phyloP scores from a whole-genome alignment of 2,113 vertebrate genomes.

The Gnathochromis pfefferi region DNA sequence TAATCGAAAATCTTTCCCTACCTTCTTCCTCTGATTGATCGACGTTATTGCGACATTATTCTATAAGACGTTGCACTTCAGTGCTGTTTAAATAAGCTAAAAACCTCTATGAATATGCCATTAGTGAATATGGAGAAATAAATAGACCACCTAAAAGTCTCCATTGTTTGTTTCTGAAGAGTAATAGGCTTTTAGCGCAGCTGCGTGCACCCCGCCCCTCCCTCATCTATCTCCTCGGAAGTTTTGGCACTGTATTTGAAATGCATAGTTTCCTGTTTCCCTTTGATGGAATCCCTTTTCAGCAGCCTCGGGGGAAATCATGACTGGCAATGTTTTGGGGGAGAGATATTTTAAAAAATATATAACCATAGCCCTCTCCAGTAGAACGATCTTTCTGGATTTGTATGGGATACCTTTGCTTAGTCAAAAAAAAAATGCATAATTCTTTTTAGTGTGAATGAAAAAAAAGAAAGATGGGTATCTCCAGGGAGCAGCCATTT shows the following conservation, averaged over 20 bases:
- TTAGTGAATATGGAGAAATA: constrained; percentile 30
- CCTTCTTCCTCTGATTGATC: constrained; percentile 2
- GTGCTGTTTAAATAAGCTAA: constrained; percentile 2
- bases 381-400: constrained; percentile 16
- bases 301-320: constrained; percentile 60
- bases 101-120: constrained; percentile 25
- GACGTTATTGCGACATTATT: not conserved
- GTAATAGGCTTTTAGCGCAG: constrained; percentile 54
- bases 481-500: constrained; percentile 41
- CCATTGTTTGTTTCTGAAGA: constrained; percentile 49
- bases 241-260: constrained; percentile 66
- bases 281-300: constrained; percentile 63
- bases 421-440: constrained; percentile 26
- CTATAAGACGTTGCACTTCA: not conserved
- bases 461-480: not conserved
- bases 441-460: not conserved
- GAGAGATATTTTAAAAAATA: not conserved
- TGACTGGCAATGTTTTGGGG: constrained; percentile 44
- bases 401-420: constrained; percentile 14
- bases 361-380: not conserved
- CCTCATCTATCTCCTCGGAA: constrained; percentile 29
- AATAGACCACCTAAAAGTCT: constrained; percentile 24
- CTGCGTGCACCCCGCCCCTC: constrained; percentile 12
- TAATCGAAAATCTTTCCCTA: not conserved
- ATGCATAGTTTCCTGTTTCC: constrained; percentile 69